Percentiles rank a stretch among this genome's conserved stretches.
These are phyloP conservation scores for Sympetrum striolatum DNA, from an alignment of 2,888 invertebrate species.

Conservation along the genomic window DNA sequence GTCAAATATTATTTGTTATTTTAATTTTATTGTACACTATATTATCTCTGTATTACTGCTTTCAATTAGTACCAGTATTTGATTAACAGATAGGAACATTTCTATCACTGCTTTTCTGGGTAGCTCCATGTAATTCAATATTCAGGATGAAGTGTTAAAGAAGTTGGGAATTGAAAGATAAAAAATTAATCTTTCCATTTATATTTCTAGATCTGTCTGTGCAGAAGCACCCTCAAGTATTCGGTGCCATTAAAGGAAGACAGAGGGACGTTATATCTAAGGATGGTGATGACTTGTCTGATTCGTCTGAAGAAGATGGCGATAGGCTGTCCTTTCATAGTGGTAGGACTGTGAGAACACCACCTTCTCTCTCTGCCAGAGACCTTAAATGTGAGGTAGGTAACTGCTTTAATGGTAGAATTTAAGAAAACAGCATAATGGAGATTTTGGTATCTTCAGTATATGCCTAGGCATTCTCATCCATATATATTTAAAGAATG, in stretches of 20 bases:
- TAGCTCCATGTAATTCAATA: too few relatives aligned
- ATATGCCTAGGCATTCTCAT: too few relatives aligned
- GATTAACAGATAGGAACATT: too few relatives aligned
- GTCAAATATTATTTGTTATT: too few relatives aligned
- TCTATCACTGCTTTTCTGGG: too few relatives aligned
- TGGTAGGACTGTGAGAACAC: neutral
- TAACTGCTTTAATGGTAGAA: neutral
- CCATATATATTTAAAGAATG: too few relatives aligned
- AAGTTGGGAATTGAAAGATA: too few relatives aligned
- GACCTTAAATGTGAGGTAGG: conserved; percentile 19
- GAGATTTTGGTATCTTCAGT: too few relatives aligned
- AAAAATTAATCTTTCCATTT: neutral
- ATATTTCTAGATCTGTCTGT: neutral
- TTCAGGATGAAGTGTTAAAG: too few relatives aligned
- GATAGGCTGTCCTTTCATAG: neutral
- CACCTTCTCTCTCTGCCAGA: neutral
- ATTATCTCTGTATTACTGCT: too few relatives aligned
- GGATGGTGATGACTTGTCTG: conserved; percentile 4
- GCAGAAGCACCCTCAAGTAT: neutral
- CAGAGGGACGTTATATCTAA: neutral
- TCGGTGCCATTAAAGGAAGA: neutral
- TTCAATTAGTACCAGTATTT: too few relatives aligned
- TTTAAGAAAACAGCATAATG: neutral
- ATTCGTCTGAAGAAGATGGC: conserved; percentile 11
- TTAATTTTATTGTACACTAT: too few relatives aligned